phyloP scores from a whole-genome alignment of 2,888 invertebrate genomes.

The Synanthedon tipuliformis region DNA sequence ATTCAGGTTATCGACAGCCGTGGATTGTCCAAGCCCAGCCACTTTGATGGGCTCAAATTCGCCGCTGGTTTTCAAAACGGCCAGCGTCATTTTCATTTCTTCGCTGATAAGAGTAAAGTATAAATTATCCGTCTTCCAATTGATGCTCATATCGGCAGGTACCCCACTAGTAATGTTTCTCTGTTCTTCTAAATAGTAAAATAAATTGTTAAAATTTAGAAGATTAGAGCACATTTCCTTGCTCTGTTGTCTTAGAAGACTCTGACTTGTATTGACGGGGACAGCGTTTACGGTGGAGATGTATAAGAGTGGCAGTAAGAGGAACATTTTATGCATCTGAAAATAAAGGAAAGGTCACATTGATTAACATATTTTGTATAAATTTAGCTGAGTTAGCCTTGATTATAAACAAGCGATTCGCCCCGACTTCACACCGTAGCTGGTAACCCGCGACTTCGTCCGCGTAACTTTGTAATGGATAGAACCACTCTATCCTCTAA shows the following conservation, averaged over 20 bases:
- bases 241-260: conserved; percentile 21
- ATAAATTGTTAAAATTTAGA: conserved; percentile 41
- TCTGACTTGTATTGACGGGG: conserved; percentile 39
- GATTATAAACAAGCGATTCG: too few species aligned
- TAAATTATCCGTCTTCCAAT: conserved; percentile 52
- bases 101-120: conserved; percentile 53
- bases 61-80: conserved; percentile 37
- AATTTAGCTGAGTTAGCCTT: too few species aligned
- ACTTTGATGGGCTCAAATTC: conserved; percentile 46
- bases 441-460: too few species aligned
- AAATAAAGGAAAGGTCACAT: conserved; percentile 7
- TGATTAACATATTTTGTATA: not conserved
- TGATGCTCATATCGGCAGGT: conserved; percentile 52
- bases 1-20: conserved; percentile 57
- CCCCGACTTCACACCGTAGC: too few species aligned
- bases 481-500: too few species aligned
- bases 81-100: conserved; percentile 53
- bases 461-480: too few species aligned
- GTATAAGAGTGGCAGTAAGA: conserved; percentile 12
- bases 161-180: conserved; percentile 41
- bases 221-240: conserved; percentile 31
- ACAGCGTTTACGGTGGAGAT: conserved; percentile 16
- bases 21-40: conserved; percentile 51
- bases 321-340: conserved; percentile 32
- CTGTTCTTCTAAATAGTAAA: conserved; percentile 30